Conservation (phyloP, 2,797 vertebrate species). For the Fistularia tabacaria region DNA sequence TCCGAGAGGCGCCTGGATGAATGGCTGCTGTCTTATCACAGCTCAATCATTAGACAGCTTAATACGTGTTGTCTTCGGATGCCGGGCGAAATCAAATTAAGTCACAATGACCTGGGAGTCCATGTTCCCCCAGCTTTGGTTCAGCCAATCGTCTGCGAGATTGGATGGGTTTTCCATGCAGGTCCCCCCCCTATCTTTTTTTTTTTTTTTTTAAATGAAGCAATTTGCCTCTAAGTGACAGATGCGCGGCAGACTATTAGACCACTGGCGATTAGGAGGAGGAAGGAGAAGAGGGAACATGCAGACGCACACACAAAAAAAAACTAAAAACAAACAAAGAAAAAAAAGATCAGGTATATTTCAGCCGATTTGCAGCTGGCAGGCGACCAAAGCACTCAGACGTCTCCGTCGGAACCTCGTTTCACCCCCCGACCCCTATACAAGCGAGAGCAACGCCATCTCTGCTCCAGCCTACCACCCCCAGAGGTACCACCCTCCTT, state of each 20-base stretch:
- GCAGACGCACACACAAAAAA: too few relatives aligned
- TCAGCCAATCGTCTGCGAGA: slow-evolving; percentile 41
- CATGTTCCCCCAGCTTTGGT: slow-evolving; percentile 38
- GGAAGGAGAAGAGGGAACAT: slow-evolving; percentile 32
- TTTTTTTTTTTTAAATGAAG: slow-evolving; percentile 65
- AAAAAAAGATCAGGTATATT: slow-evolving; percentile 50
- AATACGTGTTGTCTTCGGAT: slow-evolving; percentile 56
- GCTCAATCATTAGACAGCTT: slow-evolving; percentile 56
- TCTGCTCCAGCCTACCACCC: slow-evolving; percentile 23
- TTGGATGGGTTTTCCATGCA: slow-evolving; percentile 46
- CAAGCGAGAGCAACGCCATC: slow-evolving; percentile 28
- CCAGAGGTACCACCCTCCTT: slow-evolving; percentile 36
- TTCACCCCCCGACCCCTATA: slow-evolving; percentile 49
- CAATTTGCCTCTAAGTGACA: slow-evolving; percentile 76
- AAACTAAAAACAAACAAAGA: neutral
- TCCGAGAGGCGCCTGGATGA: slow-evolving; percentile 31
- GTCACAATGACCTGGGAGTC: slow-evolving; percentile 57
- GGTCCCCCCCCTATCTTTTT: neutral
- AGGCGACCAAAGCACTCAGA: slow-evolving; percentile 42
- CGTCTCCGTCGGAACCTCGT: slow-evolving; percentile 33
- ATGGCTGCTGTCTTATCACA: slow-evolving; percentile 47
- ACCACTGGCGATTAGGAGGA: slow-evolving; percentile 64
- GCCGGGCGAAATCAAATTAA: slow-evolving; percentile 49
- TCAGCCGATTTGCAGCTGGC: slow-evolving; percentile 40
- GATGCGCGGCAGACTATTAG: slow-evolving; percentile 74